These are phyloP conservation scores for Unio pictorum DNA, from an alignment of 2,888 invertebrate genomes.

Conservation along the genomic window DNA sequence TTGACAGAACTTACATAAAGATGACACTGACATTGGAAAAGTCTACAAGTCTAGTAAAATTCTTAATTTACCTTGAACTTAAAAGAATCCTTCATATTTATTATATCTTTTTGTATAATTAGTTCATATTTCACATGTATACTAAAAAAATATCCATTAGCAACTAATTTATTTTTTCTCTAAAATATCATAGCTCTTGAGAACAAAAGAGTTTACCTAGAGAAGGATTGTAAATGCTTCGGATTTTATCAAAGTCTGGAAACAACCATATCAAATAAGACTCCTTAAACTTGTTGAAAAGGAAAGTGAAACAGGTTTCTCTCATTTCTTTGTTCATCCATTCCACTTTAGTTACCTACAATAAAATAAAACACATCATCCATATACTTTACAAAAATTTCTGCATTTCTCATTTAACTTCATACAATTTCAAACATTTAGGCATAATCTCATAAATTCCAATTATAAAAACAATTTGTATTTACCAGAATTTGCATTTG, in stretches of 20 bases:
- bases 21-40: too few relatives aligned
- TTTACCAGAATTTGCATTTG: too few relatives aligned
- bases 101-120: not conserved
- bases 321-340: conserved; percentile 89
- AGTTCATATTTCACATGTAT: too few relatives aligned
- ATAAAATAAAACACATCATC: not conserved
- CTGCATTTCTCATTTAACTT: not conserved
- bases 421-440: too few relatives aligned
- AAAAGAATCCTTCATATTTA: not conserved
- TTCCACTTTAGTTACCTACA: conserved; percentile 84
- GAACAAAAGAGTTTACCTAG: conserved; percentile 51
- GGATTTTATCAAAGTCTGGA: conserved; percentile 79
- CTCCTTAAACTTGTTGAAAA: conserved; percentile 91
- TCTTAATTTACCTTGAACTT: not conserved
- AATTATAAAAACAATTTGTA: too few relatives aligned
- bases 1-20: too few relatives aligned
- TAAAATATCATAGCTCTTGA: too few relatives aligned
- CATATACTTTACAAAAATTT: not conserved
- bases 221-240: conserved; percentile 63
- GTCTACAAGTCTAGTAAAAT: not conserved
- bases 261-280: conserved; percentile 92
- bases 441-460: too few relatives aligned
- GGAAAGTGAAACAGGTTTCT: conserved; percentile 89
- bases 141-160: too few relatives aligned
- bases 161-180: too few relatives aligned